Evolutionary conservation across 2,113 vertebrate species (phyloP).

Genomic region (Hyla sarda): DNA sequence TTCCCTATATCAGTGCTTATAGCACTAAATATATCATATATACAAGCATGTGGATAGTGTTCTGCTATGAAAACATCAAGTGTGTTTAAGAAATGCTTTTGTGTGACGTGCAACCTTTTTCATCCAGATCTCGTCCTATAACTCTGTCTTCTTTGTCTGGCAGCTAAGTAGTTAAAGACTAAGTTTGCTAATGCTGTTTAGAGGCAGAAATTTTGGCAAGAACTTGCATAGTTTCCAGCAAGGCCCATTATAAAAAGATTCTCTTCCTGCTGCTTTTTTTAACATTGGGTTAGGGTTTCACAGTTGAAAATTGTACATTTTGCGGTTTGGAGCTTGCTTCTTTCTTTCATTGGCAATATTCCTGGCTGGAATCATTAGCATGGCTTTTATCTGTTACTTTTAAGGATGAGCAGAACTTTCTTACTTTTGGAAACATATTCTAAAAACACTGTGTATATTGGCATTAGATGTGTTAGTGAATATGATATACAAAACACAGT

Average conservation of each 20-base stretch:
- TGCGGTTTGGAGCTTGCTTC: conserved; percentile 42
- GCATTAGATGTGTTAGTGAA: background rate
- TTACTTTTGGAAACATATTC: conserved; percentile 17
- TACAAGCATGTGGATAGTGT: background rate
- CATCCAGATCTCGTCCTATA: background rate
- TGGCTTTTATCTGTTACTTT: conserved; percentile 42
- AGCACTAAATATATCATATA: background rate
- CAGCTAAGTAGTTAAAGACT: conserved; percentile 48
- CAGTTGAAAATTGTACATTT: conserved; percentile 60
- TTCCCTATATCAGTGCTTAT: background rate
- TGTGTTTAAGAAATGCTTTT: background rate
- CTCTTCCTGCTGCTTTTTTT: conserved; percentile 60
- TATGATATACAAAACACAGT: background rate
- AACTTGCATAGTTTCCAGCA: conserved; percentile 59
- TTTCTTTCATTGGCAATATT: conserved; percentile 46
- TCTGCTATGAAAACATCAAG: background rate
- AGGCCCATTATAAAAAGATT: conserved; percentile 59
- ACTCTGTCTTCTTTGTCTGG: background rate
- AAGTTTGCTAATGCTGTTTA: conserved; percentile 57
- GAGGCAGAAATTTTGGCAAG: conserved; percentile 58
- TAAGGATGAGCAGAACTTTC: background rate
- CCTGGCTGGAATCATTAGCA: conserved; percentile 27
- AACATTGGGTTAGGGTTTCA: conserved; percentile 58
- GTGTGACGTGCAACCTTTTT: background rate
- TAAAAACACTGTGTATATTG: background rate